Evolutionary conservation across 1,140 invertebrate species (phyloP).

Genomic region (Leucophenga varia): DNA sequence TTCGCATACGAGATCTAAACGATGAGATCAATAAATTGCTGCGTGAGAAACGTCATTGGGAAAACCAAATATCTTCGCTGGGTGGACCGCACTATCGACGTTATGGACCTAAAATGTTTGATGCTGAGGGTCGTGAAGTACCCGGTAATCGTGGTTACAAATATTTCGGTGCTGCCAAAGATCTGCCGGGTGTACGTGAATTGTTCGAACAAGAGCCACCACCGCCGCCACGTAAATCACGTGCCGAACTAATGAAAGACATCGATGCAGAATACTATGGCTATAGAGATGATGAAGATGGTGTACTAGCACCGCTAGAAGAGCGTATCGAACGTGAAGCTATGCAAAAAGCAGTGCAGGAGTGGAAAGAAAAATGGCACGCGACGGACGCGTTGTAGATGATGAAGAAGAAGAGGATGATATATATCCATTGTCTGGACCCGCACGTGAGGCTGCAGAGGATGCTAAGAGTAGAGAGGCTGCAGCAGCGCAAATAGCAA

Average conservation of each 20-base stretch:
- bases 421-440: conserved; percentile 45
- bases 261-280: conserved; percentile 99
- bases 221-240: conserved; percentile 82
- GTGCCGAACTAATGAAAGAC: conserved; percentile 96
- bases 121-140: conserved; percentile 95
- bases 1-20: conserved; percentile 95
- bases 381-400: conserved; percentile 57
- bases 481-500: no score
- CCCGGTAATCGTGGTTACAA: conserved; percentile 98
- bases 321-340: conserved; percentile 74
- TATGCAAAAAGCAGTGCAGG: conserved; percentile 63
- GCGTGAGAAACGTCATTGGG: conserved; percentile 95
- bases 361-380: conserved; percentile 68
- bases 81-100: conserved; percentile 94
- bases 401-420: conserved; percentile 62
- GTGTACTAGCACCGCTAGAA: conserved; percentile 88
- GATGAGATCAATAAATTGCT: conserved; percentile 99
- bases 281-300: conserved; percentile 97
- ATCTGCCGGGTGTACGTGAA: conserved; percentile 95
- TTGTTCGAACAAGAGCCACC: conserved; percentile 96
- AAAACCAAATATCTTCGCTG: conserved; percentile 90
- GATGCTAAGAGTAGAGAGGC: conserved; percentile 25
- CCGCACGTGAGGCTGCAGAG: conserved; percentile 38
- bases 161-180: conserved; percentile 99
- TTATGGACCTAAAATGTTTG: conserved; percentile 90